Base-by-base conservation (phyloP, 2,113 vertebrate genomes). In the Notothenia coriiceps region DNA sequence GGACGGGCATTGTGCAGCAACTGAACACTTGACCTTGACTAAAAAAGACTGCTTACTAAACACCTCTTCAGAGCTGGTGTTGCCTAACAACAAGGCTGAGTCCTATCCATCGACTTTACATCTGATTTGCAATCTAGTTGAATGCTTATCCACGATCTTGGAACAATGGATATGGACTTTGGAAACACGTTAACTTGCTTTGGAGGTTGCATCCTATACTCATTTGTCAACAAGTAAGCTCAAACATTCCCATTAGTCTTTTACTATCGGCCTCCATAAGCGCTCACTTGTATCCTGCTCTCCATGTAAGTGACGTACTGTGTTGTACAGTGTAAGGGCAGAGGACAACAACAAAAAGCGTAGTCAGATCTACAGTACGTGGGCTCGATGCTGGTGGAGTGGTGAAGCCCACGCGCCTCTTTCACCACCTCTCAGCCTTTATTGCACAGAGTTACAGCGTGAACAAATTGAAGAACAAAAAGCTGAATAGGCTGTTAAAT, bases 351-450 rank as follows among this genome's bases (percentile, higher is more conserved):
- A 59, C 35, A 11, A 18, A 52, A 61, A 66, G 62, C 52, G 35
- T 9, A 57, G 50, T 72, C 74, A 59, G 25, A 79, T 64, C 63
- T 10, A 54, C 64, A 52, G 56, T 47, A 75, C 12, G 47, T 76
- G 52, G 81, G 78, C 70, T 51, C 11, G 67, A 68, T 35, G 74
- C 44, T 51, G 4, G 43, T 62, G 47, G 76, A 89, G 84, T 67
- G 79, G 35, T 13, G 57, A 25, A 78, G 81, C 85, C 82, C 82
- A 85, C 79, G 11, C 64, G 6, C 80, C 63, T 79, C 77, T 60
- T 74, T 64, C 51, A 11, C n/a, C 62, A 52, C 69, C 79, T 78
- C 60, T 73, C 71, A 61, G 22, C 73, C 73, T 74, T 77, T 10
- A 77, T 67, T 61, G 70, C 49, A 73, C 75, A 62, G 86, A 65